Base-by-base conservation (phyloP, 2,888 invertebrate species). In the Rhodophaea formosa region DNA sequence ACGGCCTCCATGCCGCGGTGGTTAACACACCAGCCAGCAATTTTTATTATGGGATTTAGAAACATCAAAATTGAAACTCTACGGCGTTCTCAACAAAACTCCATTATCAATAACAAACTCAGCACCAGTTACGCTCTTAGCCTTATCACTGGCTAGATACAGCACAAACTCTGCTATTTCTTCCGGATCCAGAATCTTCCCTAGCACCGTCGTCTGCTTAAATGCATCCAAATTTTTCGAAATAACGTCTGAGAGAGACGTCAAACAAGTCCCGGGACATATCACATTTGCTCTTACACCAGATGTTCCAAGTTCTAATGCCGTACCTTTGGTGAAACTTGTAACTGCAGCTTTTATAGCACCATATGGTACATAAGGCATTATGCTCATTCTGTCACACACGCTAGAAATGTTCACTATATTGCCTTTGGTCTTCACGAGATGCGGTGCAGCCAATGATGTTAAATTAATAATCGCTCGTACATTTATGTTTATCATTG, bases 281-380 rank as follows among this genome's bases (percentile, higher is more conserved):
- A 79, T 59, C 1, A 65, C 57, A 49, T 80, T 79, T 0, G 96
- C 97, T 53, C 97, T 91, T 0, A 97, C 95, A 60, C 94, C 93
- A 72, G 93, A 93, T 0, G 91, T 62, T 23, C 95, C 95, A 43
- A 96, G 80, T 71, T 96, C 98, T 49, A 97, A 79, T 1, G 80
- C 81, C 12, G 63, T 63, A 3, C 65, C 60, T 42, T 67, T 62
- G 0, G 77, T 67, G 29, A 81, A 81, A 39, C 73, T 70, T 52
- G 71, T 62, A 8, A 80, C 16, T 0, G 61, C 77, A 7, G 78
- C 77, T 56, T 80, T 81, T 0, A 77, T 74, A 6, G 63, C 46
- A 15, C 56, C 35, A 43, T 77, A 77, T 0, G 67, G 30, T 64
- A 69, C 5, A 71, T 65, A 47, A 10, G 35, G 35, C 1, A 55